Base-by-base conservation (phyloP, 2,113 vertebrate genomes). In the Antennarius striatus region DNA sequence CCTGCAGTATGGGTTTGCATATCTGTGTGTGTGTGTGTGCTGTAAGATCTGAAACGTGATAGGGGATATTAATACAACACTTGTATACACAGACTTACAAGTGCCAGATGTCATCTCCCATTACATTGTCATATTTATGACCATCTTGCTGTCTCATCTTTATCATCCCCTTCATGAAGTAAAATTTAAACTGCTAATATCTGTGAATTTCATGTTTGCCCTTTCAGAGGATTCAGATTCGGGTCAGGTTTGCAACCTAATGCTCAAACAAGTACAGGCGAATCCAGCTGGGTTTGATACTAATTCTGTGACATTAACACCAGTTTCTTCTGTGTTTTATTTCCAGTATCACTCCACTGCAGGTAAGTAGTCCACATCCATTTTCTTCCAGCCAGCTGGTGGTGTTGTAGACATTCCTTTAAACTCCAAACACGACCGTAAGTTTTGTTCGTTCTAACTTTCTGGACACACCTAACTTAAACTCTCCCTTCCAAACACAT, bases 381-480 rank as follows among this genome's bases (percentile, higher is more conserved):
- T 43, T 43, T 43, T 43, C 11, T 43, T 43, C 10, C 42, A 43
- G 1, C 39, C 6, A 15, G 6, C 16, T 16, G n/a, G 3, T 50
- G 22, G 28, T 4, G 12, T 29, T 6, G 30, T 53, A 12, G 8
- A 15, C 47, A 75, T 78, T 77, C 71, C 59, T 64, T 40, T 40
- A 32, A 59, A 65, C 54, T 60, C 29, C 10, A 52, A 68, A 71
- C 40, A 51, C 46, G 40, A 6, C 22, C 3, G 22, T 55, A 49
- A 45, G 2, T 58, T 75, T 66, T 57, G 32, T 55, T 13, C 4
- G 32, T 6, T 52, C 49, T 15, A 12, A 43, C 39, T 69, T 67
- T 65, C 17, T 57, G 32, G 73, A 61, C 85, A 82, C 85, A 65
- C 83, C 77, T 75, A 56, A 43, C 48, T 40, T 43, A 15, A 15